These are phyloP conservation scores for Gila robusta DNA, from an alignment of 2,797 vertebrate species.

Conservation along the genomic window DNA sequence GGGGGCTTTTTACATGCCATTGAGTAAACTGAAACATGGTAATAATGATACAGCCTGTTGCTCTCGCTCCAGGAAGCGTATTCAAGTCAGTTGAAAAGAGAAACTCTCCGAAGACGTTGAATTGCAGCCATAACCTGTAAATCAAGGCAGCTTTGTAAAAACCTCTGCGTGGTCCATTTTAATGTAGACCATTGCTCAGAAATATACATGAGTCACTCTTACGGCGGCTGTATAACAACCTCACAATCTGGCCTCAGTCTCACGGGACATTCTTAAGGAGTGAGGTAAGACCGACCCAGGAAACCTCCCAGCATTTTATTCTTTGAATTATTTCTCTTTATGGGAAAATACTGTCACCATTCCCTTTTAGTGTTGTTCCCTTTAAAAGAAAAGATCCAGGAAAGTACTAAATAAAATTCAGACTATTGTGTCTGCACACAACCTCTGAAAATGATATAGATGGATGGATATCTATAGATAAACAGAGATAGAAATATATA, in stretches of 20 bases:
- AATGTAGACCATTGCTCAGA: constrained; percentile 28
- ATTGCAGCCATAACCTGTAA: constrained; percentile 29
- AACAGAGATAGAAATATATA: background rate
- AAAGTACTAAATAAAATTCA: constrained; percentile 27
- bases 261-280: constrained; percentile 53
- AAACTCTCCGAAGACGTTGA: constrained; percentile 14
- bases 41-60: constrained; percentile 28
- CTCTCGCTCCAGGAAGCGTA: background rate
- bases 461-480: background rate
- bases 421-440: background rate
- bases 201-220: constrained; percentile 42
- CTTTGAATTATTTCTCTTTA: constrained; percentile 49
- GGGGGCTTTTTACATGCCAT: constrained; percentile 24
- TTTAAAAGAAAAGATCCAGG: constrained; percentile 25
- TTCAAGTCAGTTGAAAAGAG: constrained; percentile 16
- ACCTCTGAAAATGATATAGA: background rate
- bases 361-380: constrained; percentile 35
- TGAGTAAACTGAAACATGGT: constrained; percentile 32
- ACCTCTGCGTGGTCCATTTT: constrained; percentile 17
- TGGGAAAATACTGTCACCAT: constrained; percentile 46
- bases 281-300: constrained; percentile 54
- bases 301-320: constrained; percentile 43
- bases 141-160: constrained; percentile 5
- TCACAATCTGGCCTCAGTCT: constrained; percentile 43
- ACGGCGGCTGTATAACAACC: constrained; percentile 31